Percentiles rank a stretch among this genome's conserved stretches.
phyloP scores from a whole-genome alignment of 2,113 vertebrate species.

The Tretioscincus oriximinensis region DNA sequence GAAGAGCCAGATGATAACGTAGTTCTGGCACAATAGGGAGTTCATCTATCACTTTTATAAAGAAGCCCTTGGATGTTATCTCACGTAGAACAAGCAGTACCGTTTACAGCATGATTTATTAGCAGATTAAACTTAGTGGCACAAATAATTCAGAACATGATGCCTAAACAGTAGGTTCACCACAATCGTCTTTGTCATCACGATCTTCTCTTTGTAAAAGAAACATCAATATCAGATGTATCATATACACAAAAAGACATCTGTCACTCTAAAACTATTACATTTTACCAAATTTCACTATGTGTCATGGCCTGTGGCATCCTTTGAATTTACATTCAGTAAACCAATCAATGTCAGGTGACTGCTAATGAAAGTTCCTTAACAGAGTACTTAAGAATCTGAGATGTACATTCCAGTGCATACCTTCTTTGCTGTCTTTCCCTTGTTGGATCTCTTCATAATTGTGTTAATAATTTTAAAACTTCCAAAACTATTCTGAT shows the following conservation, averaged over 20 bases:
- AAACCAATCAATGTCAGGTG: not conserved
- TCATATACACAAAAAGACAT: not conserved
- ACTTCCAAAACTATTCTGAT: not conserved
- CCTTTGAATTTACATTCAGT: not conserved
- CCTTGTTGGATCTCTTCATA: not conserved
- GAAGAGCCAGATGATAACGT: not conserved
- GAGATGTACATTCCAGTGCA: too few species aligned
- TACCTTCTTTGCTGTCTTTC: not conserved
- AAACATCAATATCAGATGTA: not conserved
- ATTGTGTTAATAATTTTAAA: not conserved
- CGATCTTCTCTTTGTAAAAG: not conserved
- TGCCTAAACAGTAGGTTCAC: not conserved
- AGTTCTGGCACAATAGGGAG: not conserved
- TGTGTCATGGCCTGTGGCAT: not conserved
- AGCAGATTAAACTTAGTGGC: slow-evolving; percentile 13
- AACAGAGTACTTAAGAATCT: not conserved
- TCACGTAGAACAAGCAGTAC: not conserved
- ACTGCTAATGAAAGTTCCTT: not conserved
- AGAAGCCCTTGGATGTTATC: not conserved
- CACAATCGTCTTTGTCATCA: not conserved
- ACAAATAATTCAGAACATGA: not conserved
- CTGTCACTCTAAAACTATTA: not conserved
- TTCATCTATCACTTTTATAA: not conserved
- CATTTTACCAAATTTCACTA: not conserved
- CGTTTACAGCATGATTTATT: slow-evolving; percentile 33